Evolutionary conservation across 23 tunicate genomes (phyloP), one percentile per base, ranked within the genome.

Genomic region (Diplosoma virens): DNA sequence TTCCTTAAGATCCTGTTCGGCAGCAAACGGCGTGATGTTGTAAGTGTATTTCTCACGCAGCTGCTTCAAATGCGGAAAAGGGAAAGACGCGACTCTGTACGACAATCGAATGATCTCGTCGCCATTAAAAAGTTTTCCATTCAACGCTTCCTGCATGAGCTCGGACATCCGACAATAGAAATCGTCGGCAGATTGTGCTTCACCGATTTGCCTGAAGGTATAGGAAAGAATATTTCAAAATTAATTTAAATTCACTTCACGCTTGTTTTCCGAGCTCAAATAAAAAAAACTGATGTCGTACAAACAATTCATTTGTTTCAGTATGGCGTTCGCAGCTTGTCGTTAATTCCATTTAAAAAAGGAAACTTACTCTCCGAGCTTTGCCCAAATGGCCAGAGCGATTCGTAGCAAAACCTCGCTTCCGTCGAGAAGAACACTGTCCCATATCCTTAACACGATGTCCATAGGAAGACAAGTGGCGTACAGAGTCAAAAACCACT

Each of bases 11-110:
- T 9, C 50, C 50, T 7, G 50, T 56, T 84, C 97, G 0, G 97
- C 86, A 74, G 77, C 88, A 50, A 92, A 92, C 0, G 97, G 97
- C 0, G 97, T 92, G 79, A 92, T 92, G 71, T 92, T 92, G 79
- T 85, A 92, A 20, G 90, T 92, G 73, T 92, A 92, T 71, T 85
- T 92, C 70, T 92, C 97, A 0, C 97, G 50, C 1, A 92, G 73
- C 52, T 92, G 86, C 28, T 73, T 71, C 71, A 92, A 70, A 35
- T 77, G 79, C 22, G 92, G 92, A 34, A 92, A 81, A 2, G 97
- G 97, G 52, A 90, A 90, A 0, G 89, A 58, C 17, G 91, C 86
- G 59, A 92, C 72, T 21, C 83, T 75, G 48, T 92, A 92, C 29
- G 84, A 55, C 63, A 82, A 45, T 21, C 79, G 66, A 33, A 85